A percentile compares a stretch with the other conserved stretches of the same genome.
phyloP scores from a whole-genome alignment of 2,113 vertebrate species.

The Lycaon pictus region DNA sequence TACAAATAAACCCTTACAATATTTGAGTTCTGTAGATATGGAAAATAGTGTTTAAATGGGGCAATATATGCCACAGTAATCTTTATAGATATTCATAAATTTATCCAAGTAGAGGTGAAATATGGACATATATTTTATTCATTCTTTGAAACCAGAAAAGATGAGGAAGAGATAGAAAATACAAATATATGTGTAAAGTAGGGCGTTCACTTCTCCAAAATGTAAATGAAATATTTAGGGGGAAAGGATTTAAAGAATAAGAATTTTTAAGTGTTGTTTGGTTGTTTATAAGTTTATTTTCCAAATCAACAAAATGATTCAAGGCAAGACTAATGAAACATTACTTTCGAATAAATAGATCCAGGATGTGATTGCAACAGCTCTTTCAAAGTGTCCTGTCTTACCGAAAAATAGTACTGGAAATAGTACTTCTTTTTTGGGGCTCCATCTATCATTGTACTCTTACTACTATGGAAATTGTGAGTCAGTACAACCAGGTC shows the following conservation, averaged over 20 bases:
- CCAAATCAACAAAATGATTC: not conserved
- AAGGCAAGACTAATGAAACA: constrained; percentile 12
- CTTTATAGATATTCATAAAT: constrained; percentile 13
- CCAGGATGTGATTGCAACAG: not conserved
- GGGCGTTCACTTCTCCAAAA: not conserved
- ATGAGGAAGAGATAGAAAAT: not conserved
- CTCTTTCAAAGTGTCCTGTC: not conserved
- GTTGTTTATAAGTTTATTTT: constrained; percentile 57
- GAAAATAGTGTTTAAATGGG: constrained; percentile 42
- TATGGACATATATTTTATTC: constrained; percentile 4
- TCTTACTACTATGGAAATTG: constrained; percentile 34
- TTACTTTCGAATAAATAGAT: not conserved
- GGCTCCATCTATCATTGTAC: not conserved
- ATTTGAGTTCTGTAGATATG: not conserved
- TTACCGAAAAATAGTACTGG: not conserved
- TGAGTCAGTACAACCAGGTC: not conserved
- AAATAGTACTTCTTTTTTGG: not conserved
- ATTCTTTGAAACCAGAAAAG: constrained; percentile 60
- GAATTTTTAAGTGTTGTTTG: not conserved
- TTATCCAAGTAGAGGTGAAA: not conserved
- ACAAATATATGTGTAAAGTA: constrained; percentile 15
- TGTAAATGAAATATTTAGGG: not conserved
- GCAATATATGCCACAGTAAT: not conserved
- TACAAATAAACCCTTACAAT: constrained; percentile 29
- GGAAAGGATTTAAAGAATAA: constrained; percentile 14